Base-by-base conservation (phyloP, 1,140 invertebrate genomes). In the Planococcus citri region DNA sequence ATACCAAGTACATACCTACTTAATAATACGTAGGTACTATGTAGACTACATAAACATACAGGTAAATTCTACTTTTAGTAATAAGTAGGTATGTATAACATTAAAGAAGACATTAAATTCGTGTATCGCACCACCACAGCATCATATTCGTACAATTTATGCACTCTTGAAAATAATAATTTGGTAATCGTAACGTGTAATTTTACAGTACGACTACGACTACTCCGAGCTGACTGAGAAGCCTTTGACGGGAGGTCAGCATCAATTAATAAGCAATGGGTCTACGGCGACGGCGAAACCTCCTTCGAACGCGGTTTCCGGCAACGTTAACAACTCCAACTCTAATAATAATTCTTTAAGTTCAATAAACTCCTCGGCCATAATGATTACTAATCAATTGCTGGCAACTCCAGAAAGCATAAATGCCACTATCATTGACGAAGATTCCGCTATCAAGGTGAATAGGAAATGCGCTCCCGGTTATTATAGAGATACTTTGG, bases 141-240 rank as follows among this genome's bases (percentile, higher is more conserved):
- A 6, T 3, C n/a, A 3, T 51, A 17, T n/a, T n/a, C n/a, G n/a
- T n/a, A n/a, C n/a, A n/a, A n/a, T n/a, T n/a, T n/a, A n/a, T n/a
- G n/a, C n/a, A n/a, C 4, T 17, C 41, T 51, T 51, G 41, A 51
- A 51, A 51, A 6, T 51, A 51, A 17, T 51, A 51, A 51, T 20
- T 51, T 17, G 2, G 6, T 51, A n/a, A 51, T n/a, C 41, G 17
- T 51, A 51, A 51, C 41, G 41, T 51, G 17, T 51, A 51, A 51
- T 51, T 51, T 67, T 70, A 67, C 61, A 74, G 70, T 81, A 82
- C 68, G 76, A 77, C 24, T 82, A 82, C 72, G 81, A 82, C 72
- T 80, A 82, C 67, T 73, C 78, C 2, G 80, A 82, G 38, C 78
- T 81, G 61, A 80, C 80, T 6, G 70, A 80, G 38, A 80, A 79